phyloP scores from a whole-genome alignment of 2,113 vertebrate species.

The Stomatorhinus ivindoensis region DNA sequence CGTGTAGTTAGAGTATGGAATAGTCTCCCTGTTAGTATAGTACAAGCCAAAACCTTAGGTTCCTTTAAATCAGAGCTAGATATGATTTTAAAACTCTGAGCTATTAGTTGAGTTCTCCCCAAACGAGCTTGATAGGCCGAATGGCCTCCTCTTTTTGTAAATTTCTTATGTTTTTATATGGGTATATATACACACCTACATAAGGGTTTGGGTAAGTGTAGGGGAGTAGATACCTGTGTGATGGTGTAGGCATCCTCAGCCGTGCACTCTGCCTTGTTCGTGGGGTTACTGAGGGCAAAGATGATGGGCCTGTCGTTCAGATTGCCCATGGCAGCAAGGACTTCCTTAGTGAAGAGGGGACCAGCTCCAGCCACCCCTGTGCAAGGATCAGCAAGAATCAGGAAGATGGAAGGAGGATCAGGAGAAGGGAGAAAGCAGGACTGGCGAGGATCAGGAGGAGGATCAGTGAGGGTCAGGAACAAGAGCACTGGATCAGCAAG shows the following conservation, averaged over 20 bases:
- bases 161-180: neutral
- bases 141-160: too few species aligned
- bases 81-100: too few species aligned
- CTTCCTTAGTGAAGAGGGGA: conserved; percentile 74
- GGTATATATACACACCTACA: neutral
- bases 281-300: conserved; percentile 93
- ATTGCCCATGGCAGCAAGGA: conserved; percentile 75
- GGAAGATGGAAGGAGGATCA: neutral
- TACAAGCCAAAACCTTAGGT: too few species aligned
- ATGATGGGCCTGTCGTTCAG: conserved; percentile 84
- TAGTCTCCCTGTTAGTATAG: too few species aligned
- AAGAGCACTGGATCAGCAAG: neutral
- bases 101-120: too few species aligned
- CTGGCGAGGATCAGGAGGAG: neutral
- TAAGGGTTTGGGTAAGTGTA: neutral
- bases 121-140: too few species aligned
- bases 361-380: conserved; percentile 90
- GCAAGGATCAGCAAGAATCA: neutral
- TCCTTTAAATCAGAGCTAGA: too few species aligned
- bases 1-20: too few species aligned
- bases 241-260: conserved; percentile 85
- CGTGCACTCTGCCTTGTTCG: conserved; percentile 83
- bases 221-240: conserved; percentile 65
- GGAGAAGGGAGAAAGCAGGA: neutral
- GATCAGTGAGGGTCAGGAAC: neutral